Percentiles rank a stretch among this genome's conserved stretches.
These are phyloP conservation scores for Echinops telfairi DNA, from an alignment of 2,113 vertebrate species.

Conservation along the genomic window DNA sequence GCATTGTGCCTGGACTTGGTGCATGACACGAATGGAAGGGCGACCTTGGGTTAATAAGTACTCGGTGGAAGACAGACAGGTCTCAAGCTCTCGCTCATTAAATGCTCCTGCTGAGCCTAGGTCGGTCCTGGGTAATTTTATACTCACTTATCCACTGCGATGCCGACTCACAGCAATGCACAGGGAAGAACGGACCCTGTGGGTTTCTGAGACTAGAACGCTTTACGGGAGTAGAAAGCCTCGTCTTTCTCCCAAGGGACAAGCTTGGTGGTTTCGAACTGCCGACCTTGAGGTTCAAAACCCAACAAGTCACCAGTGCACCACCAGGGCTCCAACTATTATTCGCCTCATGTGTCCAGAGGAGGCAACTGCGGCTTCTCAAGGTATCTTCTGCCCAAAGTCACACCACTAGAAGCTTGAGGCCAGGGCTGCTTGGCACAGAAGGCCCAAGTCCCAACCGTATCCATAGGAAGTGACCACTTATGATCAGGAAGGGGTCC, in stretches of 20 bases:
- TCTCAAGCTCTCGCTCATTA: neutral
- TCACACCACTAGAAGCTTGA: neutral
- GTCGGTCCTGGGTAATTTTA: accelerated
- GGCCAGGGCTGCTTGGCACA: too few species aligned
- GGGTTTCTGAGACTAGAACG: too few species aligned
- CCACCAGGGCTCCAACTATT: too few species aligned
- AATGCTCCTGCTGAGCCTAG: neutral
- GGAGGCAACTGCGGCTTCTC: neutral
- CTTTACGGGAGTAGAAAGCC: too few species aligned
- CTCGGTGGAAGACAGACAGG: neutral
- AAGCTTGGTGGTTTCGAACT: too few species aligned
- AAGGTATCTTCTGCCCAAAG: neutral
- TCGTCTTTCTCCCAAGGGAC: too few species aligned
- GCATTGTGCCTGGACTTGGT: too few species aligned
- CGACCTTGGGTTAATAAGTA: neutral
- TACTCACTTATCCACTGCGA: too few species aligned
- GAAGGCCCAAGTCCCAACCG: neutral
- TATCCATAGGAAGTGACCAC: accelerated
- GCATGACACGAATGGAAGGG: neutral
- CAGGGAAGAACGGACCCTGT: too few species aligned
- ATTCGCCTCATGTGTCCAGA: neutral
- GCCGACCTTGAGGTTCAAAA: too few species aligned
- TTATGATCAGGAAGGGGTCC: neutral
- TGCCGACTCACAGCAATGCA: too few species aligned
- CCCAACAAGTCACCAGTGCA: too few species aligned